A percentile compares a stretch with the other conserved stretches of the same genome.
These are phyloP conservation scores for Ennomos fuscantarius DNA, from an alignment of 2,888 invertebrate species.

Conservation along the genomic window DNA sequence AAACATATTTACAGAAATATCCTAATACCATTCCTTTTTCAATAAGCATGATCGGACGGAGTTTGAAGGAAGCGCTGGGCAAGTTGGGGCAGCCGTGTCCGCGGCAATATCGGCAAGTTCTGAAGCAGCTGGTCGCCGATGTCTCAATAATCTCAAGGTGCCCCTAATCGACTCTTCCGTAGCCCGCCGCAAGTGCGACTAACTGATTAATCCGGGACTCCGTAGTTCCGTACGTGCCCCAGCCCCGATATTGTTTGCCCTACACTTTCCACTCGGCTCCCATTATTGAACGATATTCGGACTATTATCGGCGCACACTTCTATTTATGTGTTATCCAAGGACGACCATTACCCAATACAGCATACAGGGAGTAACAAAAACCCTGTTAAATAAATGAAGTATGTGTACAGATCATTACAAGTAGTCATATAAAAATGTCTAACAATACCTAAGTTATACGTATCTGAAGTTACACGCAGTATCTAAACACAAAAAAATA, in stretches of 20 bases:
- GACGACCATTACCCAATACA: conserved; percentile 65
- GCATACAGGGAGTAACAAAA: too few species aligned
- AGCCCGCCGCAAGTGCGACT: conserved; percentile 82
- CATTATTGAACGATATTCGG: conserved; percentile 79
- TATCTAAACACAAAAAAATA: too few species aligned
- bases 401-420: too few species aligned
- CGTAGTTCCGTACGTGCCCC: conserved; percentile 76
- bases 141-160: conserved; percentile 84
- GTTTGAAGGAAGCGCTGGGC: conserved; percentile 75
- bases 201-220: conserved; percentile 82
- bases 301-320: conserved; percentile 69
- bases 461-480: too few species aligned
- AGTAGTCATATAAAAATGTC: too few species aligned
- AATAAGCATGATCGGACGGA: conserved; percentile 76
- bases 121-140: conserved; percentile 81
- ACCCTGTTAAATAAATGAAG: too few species aligned
- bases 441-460: too few species aligned
- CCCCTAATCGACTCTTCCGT: conserved; percentile 84
- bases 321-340: conserved; percentile 75
- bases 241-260: conserved; percentile 76
- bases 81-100: conserved; percentile 73
- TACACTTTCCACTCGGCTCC: conserved; percentile 69
- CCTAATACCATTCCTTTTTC: conserved; percentile 64
- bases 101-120: conserved; percentile 79
- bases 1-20: conserved; percentile 56